These are phyloP conservation scores for Eumerus sabulonum DNA, from an alignment of 2,888 invertebrate genomes.

Conservation along the genomic window DNA sequence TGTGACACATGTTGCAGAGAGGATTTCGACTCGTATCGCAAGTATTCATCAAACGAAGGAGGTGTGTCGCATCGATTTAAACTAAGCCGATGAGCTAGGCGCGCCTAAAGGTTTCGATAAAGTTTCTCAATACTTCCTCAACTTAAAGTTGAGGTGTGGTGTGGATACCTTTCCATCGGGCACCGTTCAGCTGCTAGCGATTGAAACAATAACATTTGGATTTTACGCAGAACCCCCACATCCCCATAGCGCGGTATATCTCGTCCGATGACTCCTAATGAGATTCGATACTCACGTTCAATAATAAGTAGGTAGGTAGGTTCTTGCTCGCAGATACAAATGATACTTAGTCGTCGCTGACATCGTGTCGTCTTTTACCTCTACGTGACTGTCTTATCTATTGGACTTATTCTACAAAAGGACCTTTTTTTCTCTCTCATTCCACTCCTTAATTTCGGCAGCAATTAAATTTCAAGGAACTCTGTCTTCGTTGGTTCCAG, in stretches of 20 bases:
- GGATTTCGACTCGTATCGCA: slow-evolving; percentile 49
- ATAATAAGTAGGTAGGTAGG: slow-evolving; percentile 20
- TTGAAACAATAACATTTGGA: slow-evolving; percentile 52
- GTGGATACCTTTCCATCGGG: slow-evolving; percentile 25
- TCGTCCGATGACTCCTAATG: slow-evolving; percentile 48
- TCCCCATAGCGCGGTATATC: too few species aligned
- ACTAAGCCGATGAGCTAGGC: neutral
- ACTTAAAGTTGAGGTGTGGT: slow-evolving; percentile 25
- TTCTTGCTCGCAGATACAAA: slow-evolving; percentile 37
- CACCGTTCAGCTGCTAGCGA: slow-evolving; percentile 31
- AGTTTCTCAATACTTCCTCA: slow-evolving; percentile 5
- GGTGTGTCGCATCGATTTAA: slow-evolving; percentile 2
- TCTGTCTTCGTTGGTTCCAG: slow-evolving; percentile 24
- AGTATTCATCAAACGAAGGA: slow-evolving; percentile 8
- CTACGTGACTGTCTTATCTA: slow-evolving; percentile 70
- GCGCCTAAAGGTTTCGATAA: neutral
- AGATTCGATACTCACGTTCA: slow-evolving; percentile 62
- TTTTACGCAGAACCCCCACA: neutral
- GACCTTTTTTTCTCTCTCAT: too few species aligned
- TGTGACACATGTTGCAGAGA: slow-evolving; percentile 62
- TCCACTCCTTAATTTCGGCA: slow-evolving; percentile 43
- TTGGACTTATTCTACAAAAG: slow-evolving; percentile 65
- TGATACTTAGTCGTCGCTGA: slow-evolving; percentile 56
- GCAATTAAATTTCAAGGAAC: slow-evolving; percentile 68
- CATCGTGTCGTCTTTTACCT: slow-evolving; percentile 18